phyloP scores from a whole-genome alignment of 2,113 vertebrate species.

The Oxygymnocypris stewartii region DNA sequence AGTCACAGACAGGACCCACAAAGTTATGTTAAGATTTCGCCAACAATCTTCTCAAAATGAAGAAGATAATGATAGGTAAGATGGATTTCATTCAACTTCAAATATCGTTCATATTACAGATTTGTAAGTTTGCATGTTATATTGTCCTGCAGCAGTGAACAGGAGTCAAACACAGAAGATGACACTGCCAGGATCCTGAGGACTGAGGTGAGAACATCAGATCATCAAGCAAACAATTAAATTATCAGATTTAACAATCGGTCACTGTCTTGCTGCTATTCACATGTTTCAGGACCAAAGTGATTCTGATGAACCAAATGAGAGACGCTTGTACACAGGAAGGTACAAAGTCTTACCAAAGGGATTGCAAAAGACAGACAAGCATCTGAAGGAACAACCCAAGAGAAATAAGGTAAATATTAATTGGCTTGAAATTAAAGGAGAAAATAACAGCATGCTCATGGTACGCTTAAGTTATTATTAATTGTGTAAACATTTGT shows the following conservation, averaged over 20 bases:
- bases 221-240: not conserved
- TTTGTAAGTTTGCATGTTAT: not conserved
- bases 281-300: conserved; percentile 55
- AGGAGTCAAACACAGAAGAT: conserved; percentile 35
- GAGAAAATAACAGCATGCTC: too few species aligned
- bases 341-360: conserved; percentile 39
- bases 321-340: conserved; percentile 18
- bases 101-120: not conserved
- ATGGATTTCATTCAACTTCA: not conserved
- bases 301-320: conserved; percentile 50
- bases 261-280: not conserved
- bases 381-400: conserved; percentile 9
- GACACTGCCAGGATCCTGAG: not conserved
- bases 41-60: conserved; percentile 42
- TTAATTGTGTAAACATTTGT: not conserved
- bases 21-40: conserved; percentile 28
- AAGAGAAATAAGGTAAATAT: conserved; percentile 28
- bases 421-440: not conserved
- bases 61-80: conserved; percentile 53
- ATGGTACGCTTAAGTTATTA: not conserved
- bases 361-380: conserved; percentile 12
- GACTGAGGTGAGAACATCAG: conserved; percentile 33
- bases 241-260: not conserved
- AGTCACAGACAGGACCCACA: conserved; percentile 44
- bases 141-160: conserved; percentile 33